Conservation (phyloP, 2,113 vertebrate genomes). For the Passer montanus region DNA sequence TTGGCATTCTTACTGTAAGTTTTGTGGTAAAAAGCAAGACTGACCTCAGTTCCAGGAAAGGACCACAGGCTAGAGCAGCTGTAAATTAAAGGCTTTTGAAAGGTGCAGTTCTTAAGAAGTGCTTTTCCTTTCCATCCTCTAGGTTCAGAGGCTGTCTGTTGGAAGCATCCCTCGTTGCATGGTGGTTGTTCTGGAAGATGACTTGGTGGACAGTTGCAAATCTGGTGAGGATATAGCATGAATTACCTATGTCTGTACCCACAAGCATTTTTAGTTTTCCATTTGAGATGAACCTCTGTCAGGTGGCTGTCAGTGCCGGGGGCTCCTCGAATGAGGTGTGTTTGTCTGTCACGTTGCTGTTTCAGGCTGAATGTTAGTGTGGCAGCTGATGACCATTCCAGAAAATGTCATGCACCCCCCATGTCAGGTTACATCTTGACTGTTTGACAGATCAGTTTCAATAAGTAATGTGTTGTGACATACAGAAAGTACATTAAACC, state of each 20-base stretch:
- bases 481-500: not conserved
- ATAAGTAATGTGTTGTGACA: not conserved
- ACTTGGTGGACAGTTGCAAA: slow-evolving; percentile 94
- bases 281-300: not conserved
- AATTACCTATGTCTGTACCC: not conserved
- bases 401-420: not conserved
- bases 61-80: not conserved
- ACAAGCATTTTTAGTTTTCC: not conserved
- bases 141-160: slow-evolving; percentile 93
- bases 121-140: not conserved
- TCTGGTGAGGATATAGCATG: slow-evolving; percentile 83
- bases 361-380: not conserved
- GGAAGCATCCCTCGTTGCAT: slow-evolving; percentile 96
- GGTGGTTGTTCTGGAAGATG: slow-evolving; percentile 91
- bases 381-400: not conserved
- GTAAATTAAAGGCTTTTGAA: not conserved
- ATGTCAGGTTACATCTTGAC: not conserved
- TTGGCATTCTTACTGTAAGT: not conserved
- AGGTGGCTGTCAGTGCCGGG: not conserved
- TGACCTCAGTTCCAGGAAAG: not conserved
- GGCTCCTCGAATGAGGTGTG: not conserved
- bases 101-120: not conserved
- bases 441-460: not conserved
- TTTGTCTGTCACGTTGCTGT: not conserved
- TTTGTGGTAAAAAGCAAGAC: not conserved